Evolutionary conservation across 2,888 invertebrate genomes (phyloP).

Genomic region (Callimorpha dominula): DNA sequence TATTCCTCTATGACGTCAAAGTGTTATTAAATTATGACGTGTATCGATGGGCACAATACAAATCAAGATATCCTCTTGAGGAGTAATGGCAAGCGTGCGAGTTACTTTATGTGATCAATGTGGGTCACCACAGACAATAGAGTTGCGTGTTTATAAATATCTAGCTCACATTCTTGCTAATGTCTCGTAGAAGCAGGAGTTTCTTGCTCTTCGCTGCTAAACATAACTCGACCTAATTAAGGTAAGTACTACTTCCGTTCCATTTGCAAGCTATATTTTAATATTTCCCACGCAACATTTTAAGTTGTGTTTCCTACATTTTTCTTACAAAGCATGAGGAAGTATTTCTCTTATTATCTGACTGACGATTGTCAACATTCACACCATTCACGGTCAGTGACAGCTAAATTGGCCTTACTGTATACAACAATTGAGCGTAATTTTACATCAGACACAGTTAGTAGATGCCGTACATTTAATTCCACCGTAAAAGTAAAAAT

Average conservation of each 20-base stretch:
- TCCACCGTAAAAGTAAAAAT: constrained; percentile 45
- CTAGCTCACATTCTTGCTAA: constrained; percentile 47
- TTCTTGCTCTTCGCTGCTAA: constrained; percentile 27
- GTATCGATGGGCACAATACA: constrained; percentile 46
- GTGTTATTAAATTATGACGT: constrained; percentile 55
- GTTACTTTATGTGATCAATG: constrained; percentile 50
- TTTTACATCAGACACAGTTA: constrained; percentile 33
- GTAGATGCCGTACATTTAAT: constrained; percentile 28
- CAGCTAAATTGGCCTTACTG: constrained; percentile 20
- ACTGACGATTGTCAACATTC: constrained; percentile 22
- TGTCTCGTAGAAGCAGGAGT: constrained; percentile 41
- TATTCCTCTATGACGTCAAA: constrained; percentile 53
- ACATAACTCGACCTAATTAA: constrained; percentile 36
- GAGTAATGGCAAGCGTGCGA: constrained; percentile 46
- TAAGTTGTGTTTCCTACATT: background rate
- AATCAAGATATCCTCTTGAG: constrained; percentile 50
- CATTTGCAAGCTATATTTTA: constrained; percentile 15
- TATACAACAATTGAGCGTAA: constrained; percentile 29
- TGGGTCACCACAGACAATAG: constrained; percentile 68
- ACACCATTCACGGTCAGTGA: constrained; percentile 20
- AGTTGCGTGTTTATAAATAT: constrained; percentile 61
- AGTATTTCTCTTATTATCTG: constrained; percentile 19
- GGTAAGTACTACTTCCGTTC: constrained; percentile 19
- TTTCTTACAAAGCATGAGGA: constrained; percentile 11
- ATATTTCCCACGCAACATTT: background rate